A percentile compares a stretch with the other conserved stretches of the same genome.
These are phyloP conservation scores for Exocentrus adspersus DNA, from an alignment of 2,888 invertebrate species.

Conservation along the genomic window DNA sequence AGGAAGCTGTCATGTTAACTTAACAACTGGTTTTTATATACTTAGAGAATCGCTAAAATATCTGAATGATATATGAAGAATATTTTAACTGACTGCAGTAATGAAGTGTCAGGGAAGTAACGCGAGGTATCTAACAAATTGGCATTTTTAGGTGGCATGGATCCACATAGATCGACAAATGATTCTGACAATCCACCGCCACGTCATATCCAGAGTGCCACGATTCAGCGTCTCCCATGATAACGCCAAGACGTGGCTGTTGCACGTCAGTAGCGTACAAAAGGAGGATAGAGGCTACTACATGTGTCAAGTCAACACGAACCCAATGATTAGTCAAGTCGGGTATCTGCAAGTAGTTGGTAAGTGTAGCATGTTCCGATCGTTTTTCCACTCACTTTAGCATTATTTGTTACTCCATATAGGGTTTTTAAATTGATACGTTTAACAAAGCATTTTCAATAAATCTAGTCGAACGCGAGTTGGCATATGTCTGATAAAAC, in stretches of 20 bases:
- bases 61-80: too few species aligned
- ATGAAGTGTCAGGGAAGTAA: not conserved
- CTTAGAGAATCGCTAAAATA: too few species aligned
- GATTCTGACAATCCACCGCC: conserved; percentile 91
- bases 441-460: conserved; percentile 10
- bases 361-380: conserved; percentile 65
- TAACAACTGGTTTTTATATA: too few species aligned
- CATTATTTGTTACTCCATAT: too few species aligned
- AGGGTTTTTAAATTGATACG: conserved; percentile 15
- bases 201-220: conserved; percentile 90
- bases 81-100: too few species aligned
- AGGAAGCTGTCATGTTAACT: too few species aligned
- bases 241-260: conserved; percentile 90
- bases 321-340: conserved; percentile 95
- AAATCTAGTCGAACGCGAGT: conserved; percentile 14
- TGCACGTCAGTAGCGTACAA: conserved; percentile 91
- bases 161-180: conserved; percentile 94
- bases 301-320: conserved; percentile 91
- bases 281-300: conserved; percentile 91
- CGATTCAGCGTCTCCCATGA: conserved; percentile 91
- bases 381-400: not conserved
- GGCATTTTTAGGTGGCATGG: conserved; percentile 83
- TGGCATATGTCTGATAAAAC: conserved; percentile 20
- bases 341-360: conserved; percentile 94
- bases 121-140: conserved; percentile 2